Conservation (phyloP, 92 coral and sea anemone species). For the Virgularia gustaviana region DNA sequence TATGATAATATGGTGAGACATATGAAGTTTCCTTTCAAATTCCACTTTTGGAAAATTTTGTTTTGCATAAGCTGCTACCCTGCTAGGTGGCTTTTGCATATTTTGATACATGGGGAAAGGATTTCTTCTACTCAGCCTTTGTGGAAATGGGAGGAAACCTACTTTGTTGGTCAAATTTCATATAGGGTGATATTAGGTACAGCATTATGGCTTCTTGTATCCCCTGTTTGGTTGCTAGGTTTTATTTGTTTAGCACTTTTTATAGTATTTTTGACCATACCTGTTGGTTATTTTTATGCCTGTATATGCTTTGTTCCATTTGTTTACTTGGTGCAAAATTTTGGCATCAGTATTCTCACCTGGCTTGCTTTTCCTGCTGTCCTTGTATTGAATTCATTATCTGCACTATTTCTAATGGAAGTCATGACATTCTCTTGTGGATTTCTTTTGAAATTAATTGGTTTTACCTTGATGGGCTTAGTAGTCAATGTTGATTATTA, state of each 20-base stretch:
- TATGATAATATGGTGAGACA: constrained; percentile 25
- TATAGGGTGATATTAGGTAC: neutral
- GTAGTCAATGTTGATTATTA: constrained; percentile 4
- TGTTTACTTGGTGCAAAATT: constrained; percentile 15
- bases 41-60: constrained; percentile 9
- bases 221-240: constrained; percentile 11
- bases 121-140: neutral
- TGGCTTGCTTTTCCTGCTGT: constrained; percentile 9
- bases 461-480: constrained; percentile 30
- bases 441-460: constrained; percentile 11
- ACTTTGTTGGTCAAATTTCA: neutral
- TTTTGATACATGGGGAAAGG: neutral
- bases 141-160: neutral
- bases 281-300: constrained; percentile 26
- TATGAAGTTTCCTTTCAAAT: neutral
- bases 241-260: neutral
- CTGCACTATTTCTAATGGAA: constrained; percentile 20
- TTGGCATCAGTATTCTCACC: constrained; percentile 12
- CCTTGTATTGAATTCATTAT: constrained; percentile 2
- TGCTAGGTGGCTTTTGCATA: constrained; percentile 10
- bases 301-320: constrained; percentile 22
- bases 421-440: constrained; percentile 24
- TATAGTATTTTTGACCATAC: constrained; percentile 6
- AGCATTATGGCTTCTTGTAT: constrained; percentile 1
- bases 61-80: neutral